Conservation (phyloP, 2,113 vertebrate genomes). For the Neofelis nebulosa region DNA sequence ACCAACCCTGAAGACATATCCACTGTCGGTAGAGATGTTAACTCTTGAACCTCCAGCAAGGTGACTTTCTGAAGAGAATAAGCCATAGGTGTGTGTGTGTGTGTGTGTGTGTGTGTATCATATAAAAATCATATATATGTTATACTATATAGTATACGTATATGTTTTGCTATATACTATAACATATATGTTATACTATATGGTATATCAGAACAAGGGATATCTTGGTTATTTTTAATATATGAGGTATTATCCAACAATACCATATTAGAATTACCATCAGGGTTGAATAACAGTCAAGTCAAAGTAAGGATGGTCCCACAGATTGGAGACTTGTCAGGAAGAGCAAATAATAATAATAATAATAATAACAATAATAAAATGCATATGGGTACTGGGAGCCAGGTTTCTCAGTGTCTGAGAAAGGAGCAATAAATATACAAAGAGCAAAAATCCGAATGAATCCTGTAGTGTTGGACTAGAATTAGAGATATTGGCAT, state of each 20-base stretch:
- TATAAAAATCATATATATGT: too few relatives aligned
- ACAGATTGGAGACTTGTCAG: background rate
- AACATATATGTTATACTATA: too few relatives aligned
- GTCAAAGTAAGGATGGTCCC: background rate
- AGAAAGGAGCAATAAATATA: background rate
- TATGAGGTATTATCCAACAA: background rate
- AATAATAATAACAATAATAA: background rate
- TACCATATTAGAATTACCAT: background rate
- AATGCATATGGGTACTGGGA: background rate
- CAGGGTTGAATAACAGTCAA: background rate
- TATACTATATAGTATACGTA: too few relatives aligned
- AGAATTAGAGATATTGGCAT: background rate
- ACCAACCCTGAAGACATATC: background rate
- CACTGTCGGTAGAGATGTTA: background rate
- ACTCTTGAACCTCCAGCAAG: background rate
- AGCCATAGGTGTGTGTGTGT: background rate
- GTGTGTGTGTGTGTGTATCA: too few relatives aligned
- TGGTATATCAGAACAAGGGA: background rate
- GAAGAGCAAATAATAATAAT: background rate
- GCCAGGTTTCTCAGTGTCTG: background rate
- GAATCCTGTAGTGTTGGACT: background rate
- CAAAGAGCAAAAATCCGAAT: background rate
- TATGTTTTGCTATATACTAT: too few relatives aligned
- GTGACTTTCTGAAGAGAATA: background rate
- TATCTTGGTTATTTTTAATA: constrained; percentile 24